A percentile compares a stretch with the other conserved stretches of the same genome.
Evolutionary conservation across 2,888 invertebrate species (phyloP).

Genomic region (Drosophila testacea): DNA sequence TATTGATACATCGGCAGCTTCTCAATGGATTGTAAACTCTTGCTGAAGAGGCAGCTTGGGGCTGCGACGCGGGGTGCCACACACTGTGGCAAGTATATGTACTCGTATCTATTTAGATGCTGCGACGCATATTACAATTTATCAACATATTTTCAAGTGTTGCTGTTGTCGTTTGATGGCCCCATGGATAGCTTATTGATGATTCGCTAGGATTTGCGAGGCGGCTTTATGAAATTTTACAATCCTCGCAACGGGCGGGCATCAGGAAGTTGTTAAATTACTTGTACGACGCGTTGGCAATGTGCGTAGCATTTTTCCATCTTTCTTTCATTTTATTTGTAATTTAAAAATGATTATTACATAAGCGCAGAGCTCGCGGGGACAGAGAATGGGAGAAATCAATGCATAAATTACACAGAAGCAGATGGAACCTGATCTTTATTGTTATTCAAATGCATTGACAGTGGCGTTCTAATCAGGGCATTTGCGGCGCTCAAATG

Average conservation of each 20-base stretch:
- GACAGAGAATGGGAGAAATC: conserved; percentile 48
- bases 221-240: conserved; percentile 63
- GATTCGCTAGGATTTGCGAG: conserved; percentile 64
- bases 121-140: conserved; percentile 72
- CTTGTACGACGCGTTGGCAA: conserved; percentile 25
- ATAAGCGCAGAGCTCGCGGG: conserved; percentile 13
- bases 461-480: conserved; percentile 52
- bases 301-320: conserved; percentile 28
- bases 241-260: conserved; percentile 71
- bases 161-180: conserved; percentile 45
- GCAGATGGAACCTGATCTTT: conserved; percentile 68
- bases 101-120: conserved; percentile 30
- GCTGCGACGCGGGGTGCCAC: conserved; percentile 49
- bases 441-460: conserved; percentile 84
- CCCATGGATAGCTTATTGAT: conserved; percentile 65
- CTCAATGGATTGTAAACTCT: conserved; percentile 77
- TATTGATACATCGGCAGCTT: conserved; percentile 79
- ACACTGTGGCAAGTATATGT: conserved; percentile 9
- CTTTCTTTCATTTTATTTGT: conserved; percentile 45
- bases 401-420: conserved; percentile 77
- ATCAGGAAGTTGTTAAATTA: conserved; percentile 73
- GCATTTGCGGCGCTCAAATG: conserved; percentile 46
- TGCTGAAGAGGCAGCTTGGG: conserved; percentile 57
- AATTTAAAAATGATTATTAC: conserved; percentile 78
- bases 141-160: conserved; percentile 79